Percentiles rank a stretch among this genome's conserved stretches.
Evolutionary conservation across 2,113 vertebrate genomes (phyloP).

Genomic region (Tragelaphus buxtoni): DNA sequence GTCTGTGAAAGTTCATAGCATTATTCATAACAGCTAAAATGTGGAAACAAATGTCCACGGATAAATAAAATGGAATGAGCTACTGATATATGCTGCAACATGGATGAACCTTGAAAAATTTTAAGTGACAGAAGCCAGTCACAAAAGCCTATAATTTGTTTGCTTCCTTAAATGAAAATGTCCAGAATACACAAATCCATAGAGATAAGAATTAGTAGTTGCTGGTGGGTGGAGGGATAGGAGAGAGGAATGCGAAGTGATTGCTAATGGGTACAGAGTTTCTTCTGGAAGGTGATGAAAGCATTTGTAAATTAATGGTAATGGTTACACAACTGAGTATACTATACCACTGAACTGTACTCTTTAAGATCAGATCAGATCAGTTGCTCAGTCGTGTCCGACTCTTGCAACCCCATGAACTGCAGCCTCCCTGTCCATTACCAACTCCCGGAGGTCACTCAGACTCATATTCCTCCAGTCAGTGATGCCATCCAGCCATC

Average conservation of each 20-base stretch:
- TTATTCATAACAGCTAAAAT: background rate
- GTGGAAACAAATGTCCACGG: background rate
- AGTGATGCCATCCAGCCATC: no score
- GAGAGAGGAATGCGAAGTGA: background rate
- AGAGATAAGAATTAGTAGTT: background rate
- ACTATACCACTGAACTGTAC: background rate
- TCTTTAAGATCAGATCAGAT: no score
- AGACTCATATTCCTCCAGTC: no score
- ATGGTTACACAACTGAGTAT: background rate
- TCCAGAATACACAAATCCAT: background rate
- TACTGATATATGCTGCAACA: background rate
- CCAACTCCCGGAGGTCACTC: no score
- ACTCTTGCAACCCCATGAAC: no score
- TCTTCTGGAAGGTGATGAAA: background rate
- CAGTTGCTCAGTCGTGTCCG: no score
- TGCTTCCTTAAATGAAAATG: background rate
- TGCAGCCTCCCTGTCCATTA: no score
- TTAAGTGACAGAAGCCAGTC: background rate
- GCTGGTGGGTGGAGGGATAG: background rate
- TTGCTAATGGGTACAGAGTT: background rate
- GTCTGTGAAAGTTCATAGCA: background rate
- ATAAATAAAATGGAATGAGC: background rate
- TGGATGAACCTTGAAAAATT: background rate
- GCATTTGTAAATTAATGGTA: background rate
- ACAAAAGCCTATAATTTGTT: background rate